Conservation (phyloP, 2,888 invertebrate species). For the Oeneis ivallda region DNA sequence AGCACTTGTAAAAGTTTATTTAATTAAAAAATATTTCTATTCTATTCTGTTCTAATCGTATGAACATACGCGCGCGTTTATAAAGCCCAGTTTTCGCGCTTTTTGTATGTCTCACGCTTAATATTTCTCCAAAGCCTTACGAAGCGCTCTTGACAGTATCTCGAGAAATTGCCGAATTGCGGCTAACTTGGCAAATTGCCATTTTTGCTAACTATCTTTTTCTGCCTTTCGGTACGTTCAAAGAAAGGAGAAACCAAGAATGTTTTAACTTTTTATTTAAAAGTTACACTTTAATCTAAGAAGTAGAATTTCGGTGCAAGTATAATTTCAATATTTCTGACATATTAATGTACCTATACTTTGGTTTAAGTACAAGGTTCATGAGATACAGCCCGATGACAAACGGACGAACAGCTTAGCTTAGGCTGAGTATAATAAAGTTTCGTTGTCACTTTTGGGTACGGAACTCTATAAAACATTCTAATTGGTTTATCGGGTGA, state of each 20-base stretch:
- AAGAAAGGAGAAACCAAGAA: neutral
- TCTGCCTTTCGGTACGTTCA: neutral
- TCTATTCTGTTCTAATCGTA: neutral
- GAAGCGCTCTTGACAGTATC: neutral
- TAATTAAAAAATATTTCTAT: too few species aligned
- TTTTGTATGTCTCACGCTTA: neutral
- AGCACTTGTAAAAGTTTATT: too few species aligned
- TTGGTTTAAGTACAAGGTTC: too few species aligned
- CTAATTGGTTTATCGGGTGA: too few species aligned
- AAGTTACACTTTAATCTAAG: neutral
- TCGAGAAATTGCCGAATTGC: neutral
- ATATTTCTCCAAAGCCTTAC: neutral
- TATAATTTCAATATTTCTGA: too few species aligned
- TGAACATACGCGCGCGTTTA: neutral
- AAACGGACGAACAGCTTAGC: too few species aligned
- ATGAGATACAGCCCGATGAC: too few species aligned
- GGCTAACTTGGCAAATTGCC: slow-evolving; percentile 1
- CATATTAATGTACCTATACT: too few species aligned
- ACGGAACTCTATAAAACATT: too few species aligned
- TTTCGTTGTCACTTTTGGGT: too few species aligned
- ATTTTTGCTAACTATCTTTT: neutral
- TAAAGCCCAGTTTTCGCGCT: neutral
- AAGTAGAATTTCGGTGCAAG: too few species aligned
- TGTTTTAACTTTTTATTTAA: neutral
- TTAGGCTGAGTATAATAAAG: too few species aligned